Percentiles rank a stretch among this genome's conserved stretches.
These are phyloP conservation scores for Bothrops jararaca DNA, from an alignment of 2,113 vertebrate species.

Conservation along the genomic window DNA sequence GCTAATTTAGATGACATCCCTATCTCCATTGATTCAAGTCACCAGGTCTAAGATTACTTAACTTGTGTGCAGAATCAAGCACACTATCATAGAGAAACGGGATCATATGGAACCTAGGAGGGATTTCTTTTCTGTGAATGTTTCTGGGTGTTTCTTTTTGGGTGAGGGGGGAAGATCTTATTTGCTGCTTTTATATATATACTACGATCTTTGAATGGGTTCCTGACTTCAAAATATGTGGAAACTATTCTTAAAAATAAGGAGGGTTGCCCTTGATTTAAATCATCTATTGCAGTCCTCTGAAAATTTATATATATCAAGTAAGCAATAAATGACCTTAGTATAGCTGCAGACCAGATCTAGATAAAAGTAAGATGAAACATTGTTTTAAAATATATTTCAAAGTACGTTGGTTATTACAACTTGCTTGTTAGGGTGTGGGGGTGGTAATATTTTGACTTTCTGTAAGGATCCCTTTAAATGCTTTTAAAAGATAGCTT, in stretches of 20 bases:
- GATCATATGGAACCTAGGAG: background rate
- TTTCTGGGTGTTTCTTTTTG: too few species aligned
- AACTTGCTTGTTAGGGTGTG: background rate
- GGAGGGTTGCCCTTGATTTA: background rate
- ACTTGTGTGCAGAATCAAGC: background rate
- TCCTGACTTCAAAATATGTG: background rate
- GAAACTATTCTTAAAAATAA: background rate
- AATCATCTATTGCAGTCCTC: background rate
- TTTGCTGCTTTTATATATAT: too few species aligned
- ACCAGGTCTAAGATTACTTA: background rate
- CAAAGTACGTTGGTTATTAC: background rate
- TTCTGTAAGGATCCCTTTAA: background rate
- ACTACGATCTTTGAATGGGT: background rate
- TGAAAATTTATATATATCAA: background rate
- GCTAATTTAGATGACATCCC: background rate
- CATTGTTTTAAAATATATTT: background rate
- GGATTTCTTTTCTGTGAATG: too few species aligned
- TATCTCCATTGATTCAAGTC: background rate
- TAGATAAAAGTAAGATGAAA: background rate
- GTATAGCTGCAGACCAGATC: background rate
- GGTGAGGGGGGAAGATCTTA: too few species aligned
- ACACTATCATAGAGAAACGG: background rate
- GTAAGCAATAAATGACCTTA: background rate
- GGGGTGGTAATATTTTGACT: background rate
- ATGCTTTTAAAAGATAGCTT: background rate